Evolutionary conservation across 2,888 invertebrate species (phyloP), one percentile per base, ranked within the genome.

Genomic region (Caenorhabditis sp.): DNA sequence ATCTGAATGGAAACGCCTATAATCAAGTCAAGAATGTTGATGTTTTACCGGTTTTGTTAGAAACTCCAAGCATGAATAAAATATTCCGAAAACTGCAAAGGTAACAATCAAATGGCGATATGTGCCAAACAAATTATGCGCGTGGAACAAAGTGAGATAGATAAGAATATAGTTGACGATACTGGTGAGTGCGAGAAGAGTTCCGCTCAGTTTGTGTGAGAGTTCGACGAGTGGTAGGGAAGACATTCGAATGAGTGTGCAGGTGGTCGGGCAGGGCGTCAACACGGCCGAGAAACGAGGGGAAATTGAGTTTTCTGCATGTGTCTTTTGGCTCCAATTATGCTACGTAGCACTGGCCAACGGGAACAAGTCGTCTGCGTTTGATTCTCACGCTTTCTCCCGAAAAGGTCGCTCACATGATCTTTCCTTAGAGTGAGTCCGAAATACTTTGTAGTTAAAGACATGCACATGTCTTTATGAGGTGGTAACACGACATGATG

Each of bases 81-180:
- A 20, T 1, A 41, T 50, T 13, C 61, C 61, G n/a, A 61, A 61
- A 15, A 50, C 61, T 8, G 61, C 61, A 20, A 50, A 61, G 2
- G 61, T 61, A 27, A 50, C 39, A 13, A 61, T 50, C 27, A 61
- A 48, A 41, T 50, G 39, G 0, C 61, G 48, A 35, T 61, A 61
- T 17, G 61, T 61, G 15, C 61, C 61, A 20, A 61, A 61, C 2
- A 61, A 17, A 27, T 61, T 61, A 11, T 48, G 61, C 1, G 61
- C 61, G 27, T 48, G 61, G 35, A 61, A 61, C 1, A 61, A 5
- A 5, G 61, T 61, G 6, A 61, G 39, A 15, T 61, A 61, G 61
- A 61, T 61, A 17, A 61, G 32, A 7, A 39, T 48, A 27, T 48
- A 61, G n/a, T 61, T 61, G 50, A 61, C n/a, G n/a, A 61, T 15